Conservation (phyloP, 30 jellyfish, hydroid and myxozoan genomes). For the Hydra vulgaris region DNA sequence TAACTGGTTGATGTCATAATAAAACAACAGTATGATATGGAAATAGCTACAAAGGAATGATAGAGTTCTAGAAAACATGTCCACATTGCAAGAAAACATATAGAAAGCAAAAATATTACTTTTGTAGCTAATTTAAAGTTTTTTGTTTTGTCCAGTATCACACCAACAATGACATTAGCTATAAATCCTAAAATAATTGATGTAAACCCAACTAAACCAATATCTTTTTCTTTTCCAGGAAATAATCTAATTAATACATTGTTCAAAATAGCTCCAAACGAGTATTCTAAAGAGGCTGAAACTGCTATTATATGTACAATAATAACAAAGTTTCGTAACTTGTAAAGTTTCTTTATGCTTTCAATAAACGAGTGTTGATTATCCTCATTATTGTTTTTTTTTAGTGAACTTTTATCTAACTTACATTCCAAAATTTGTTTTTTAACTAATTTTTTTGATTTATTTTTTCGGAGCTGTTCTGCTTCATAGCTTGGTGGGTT, state of each 20-base stretch:
- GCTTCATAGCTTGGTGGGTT: slow-evolving; percentile 10
- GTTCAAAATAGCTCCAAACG: slow-evolving; percentile 15
- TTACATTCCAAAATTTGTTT: background rate
- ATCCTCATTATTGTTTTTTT: background rate
- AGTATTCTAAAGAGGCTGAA: slow-evolving; percentile 15
- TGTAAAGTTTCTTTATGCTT: slow-evolving; percentile 21
- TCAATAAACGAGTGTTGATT: slow-evolving; percentile 4
- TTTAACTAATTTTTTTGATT: background rate
- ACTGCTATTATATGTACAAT: slow-evolving; percentile 16
- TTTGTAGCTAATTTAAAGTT: slow-evolving; percentile 3
- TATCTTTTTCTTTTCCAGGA: slow-evolving; percentile 23
- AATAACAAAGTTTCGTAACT: slow-evolving; percentile 1
- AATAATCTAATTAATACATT: slow-evolving; percentile 8
- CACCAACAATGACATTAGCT: slow-evolving; percentile 9
- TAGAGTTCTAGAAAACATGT: slow-evolving; percentile 5
- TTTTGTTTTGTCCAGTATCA: slow-evolving; percentile 20
- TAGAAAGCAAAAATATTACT: slow-evolving; percentile 5
- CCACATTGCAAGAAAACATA: slow-evolving; percentile 8
- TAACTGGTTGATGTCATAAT: slow-evolving; percentile 23
- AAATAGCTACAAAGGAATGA: slow-evolving; percentile 14
- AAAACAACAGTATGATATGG: slow-evolving; percentile 4
- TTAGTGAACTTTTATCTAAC: background rate
- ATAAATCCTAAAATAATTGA: slow-evolving; percentile 21
- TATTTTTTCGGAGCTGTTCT: background rate
- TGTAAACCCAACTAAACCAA: slow-evolving; percentile 19